Conservation (phyloP, 2,113 vertebrate species). For the Callionymus lyra region DNA sequence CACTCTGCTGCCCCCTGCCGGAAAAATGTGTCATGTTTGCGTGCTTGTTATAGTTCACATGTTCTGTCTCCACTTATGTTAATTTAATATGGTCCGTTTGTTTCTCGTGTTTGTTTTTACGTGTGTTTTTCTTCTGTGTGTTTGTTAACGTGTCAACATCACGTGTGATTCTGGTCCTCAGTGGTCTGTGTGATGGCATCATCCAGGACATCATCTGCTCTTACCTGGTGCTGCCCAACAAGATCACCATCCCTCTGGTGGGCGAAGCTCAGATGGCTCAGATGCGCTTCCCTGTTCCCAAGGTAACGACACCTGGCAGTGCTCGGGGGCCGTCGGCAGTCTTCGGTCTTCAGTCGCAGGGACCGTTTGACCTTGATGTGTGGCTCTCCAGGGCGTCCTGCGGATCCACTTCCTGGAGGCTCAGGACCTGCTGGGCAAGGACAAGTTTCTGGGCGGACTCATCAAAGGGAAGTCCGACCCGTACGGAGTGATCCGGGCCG, state of each 20-base stretch:
- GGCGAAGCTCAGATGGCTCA: constrained; percentile 77
- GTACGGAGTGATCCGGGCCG: constrained; percentile 81
- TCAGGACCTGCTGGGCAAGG: constrained; percentile 84
- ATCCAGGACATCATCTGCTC: constrained; percentile 89
- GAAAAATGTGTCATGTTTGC: constrained; percentile 1
- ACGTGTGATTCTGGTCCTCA: constrained; percentile 34
- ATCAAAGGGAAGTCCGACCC: constrained; percentile 96
- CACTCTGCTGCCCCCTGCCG: not conserved
- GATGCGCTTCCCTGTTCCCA: constrained; percentile 85
- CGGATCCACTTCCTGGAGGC: constrained; percentile 91
- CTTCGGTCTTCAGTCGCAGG: too few relatives aligned
- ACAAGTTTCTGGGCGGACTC: constrained; percentile 82
- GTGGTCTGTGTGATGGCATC: constrained; percentile 83
- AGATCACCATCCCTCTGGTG: constrained; percentile 86
- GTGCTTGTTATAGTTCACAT: constrained; percentile 20
- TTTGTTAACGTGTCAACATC: not conserved
- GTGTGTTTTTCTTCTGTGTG: not conserved
- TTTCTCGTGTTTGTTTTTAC: not conserved
- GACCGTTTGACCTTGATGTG: not conserved
- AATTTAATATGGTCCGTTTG: not conserved
- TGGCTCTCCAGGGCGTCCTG: constrained; percentile 74
- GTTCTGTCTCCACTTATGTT: too few relatives aligned
- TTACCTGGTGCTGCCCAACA: constrained; percentile 87
- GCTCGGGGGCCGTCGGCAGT: too few relatives aligned
- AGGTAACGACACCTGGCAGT: constrained; percentile 59